Evolutionary conservation across 2,888 invertebrate genomes (phyloP).

Genomic region (Chalcosyrphus nemorum): DNA sequence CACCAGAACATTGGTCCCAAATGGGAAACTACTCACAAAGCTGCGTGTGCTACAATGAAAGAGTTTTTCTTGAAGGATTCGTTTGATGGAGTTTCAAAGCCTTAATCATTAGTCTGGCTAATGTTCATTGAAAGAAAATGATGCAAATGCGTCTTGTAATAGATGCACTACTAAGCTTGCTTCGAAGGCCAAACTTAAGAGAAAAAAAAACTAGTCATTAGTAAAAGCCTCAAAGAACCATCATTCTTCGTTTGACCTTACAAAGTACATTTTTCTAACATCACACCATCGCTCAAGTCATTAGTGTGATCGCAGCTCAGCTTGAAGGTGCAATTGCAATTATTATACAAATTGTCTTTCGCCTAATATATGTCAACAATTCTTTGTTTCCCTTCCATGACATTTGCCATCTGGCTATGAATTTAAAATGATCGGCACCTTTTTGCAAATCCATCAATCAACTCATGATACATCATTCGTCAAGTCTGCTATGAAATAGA

Average conservation of each 20-base stretch:
- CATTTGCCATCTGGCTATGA: not conserved
- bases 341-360: no score
- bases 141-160: no score
- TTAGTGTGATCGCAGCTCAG: not conserved
- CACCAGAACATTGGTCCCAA: no score
- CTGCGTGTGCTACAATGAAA: no score
- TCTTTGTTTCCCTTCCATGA: not conserved
- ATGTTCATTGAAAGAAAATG: no score
- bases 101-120: no score
- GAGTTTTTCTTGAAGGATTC: no score
- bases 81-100: no score
- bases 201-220: not conserved
- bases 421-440: constrained; percentile 41
- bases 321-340: not conserved
- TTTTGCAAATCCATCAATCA: constrained; percentile 34
- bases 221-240: not conserved
- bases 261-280: not conserved
- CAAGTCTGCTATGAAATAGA: constrained; percentile 11
- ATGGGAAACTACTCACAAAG: no score
- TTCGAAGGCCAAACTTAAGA: not conserved
- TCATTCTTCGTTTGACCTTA: not conserved
- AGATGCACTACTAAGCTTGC: not conserved
- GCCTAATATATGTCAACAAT: constrained; percentile 6
- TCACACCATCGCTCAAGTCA: not conserved
- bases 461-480: constrained; percentile 18